These are phyloP conservation scores for Otolemur crassicaudatus DNA, from an alignment of 2,797 vertebrate genomes.

Conservation along the genomic window DNA sequence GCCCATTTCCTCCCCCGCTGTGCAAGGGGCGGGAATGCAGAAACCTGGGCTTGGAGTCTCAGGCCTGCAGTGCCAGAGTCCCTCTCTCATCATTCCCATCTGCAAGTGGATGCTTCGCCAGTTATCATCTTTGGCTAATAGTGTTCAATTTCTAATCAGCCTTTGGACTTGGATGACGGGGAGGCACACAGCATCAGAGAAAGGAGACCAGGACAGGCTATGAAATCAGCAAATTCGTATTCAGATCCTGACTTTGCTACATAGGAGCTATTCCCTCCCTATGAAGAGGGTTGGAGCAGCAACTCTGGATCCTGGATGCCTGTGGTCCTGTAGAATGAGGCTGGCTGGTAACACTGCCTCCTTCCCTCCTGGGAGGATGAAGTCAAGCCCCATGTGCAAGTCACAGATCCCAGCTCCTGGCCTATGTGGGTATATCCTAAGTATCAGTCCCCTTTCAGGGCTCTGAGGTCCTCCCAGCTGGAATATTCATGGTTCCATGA, in stretches of 20 bases:
- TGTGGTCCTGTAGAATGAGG: neutral
- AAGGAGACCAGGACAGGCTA: neutral
- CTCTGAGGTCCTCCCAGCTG: neutral
- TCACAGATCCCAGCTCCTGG: neutral
- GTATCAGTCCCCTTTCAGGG: neutral
- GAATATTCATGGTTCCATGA: neutral
- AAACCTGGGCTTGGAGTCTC: neutral
- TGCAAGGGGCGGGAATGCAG: rapidly evolving
- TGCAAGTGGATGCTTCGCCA: neutral
- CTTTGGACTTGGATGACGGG: neutral
- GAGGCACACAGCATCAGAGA: neutral
- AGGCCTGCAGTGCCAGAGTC: neutral
- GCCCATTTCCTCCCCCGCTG: neutral
- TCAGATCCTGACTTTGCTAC: neutral
- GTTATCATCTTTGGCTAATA: neutral
- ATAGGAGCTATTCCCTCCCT: neutral
- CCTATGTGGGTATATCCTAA: rapidly evolving
- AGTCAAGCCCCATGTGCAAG: rapidly evolving
- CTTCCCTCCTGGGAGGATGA: rapidly evolving
- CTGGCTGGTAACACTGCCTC: neutral
- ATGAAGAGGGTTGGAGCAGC: neutral
- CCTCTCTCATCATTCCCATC: rapidly evolving
- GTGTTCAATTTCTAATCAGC: neutral
- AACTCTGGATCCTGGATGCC: neutral
- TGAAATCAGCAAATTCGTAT: neutral